Evolutionary conservation across 2,888 invertebrate species (phyloP), one percentile per base, ranked within the genome.

Genomic region (Peribatodes rhomboidaria): DNA sequence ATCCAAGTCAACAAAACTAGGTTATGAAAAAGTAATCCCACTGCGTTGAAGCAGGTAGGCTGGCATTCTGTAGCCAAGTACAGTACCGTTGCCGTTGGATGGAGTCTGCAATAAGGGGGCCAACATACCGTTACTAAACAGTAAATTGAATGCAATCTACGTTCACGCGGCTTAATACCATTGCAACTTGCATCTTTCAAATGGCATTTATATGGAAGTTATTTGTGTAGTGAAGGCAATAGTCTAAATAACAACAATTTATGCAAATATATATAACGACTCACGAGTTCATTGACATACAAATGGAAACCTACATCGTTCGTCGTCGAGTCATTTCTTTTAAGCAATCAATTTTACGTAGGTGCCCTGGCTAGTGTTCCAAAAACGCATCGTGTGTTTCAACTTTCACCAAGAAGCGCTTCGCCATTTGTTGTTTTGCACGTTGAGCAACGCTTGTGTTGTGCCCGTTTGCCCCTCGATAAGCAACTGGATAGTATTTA

Each of bases 361-460:
- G 55, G 49, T 52, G 54, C 61, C n/a, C 60, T 58, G 56, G 27
- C 55, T 61, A 68, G 68, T 77, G 73, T 71, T 72, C 73, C 70
- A 67, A 60, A 72, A 80, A 78, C 69, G 71, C 73, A 80, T 74
- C 72, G 75, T 77, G 75, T 77, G 75, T 76, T 81, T 76, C 69
- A 80, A 84, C 82, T 85, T 85, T 83, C 82, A 83, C 83, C 80
- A 68, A 64, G 71, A 67, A 73, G 65, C 65, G 74, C 67, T 70
- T 69, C 70, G 72, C 65, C 46, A 65, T 60, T 65, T 60, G 70
- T 68, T 75, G 76, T 79, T 81, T 83, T 77, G 77, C 75, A 78
- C 75, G 79, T 70, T 71, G 69, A 71, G 71, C 70, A 78, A 74
- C 71, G 66, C 67, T 68, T 66, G 71, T 71, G 65, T 69, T 66